Evolutionary conservation across 2,113 vertebrate species (phyloP).

Genomic region (Tetrao urogallus): DNA sequence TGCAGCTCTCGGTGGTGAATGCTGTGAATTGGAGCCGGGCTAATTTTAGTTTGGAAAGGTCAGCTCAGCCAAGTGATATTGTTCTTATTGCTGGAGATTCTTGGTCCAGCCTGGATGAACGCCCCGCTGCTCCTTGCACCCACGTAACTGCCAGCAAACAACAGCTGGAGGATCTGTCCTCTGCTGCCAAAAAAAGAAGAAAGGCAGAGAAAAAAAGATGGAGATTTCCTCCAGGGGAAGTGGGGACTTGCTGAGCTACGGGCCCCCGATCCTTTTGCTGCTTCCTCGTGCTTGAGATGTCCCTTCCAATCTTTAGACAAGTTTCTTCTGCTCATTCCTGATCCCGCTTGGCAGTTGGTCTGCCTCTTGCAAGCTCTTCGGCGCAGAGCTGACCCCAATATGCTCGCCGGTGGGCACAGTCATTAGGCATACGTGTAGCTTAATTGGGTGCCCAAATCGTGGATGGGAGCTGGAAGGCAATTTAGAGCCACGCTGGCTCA

Average conservation of each 20-base stretch:
- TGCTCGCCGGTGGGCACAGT: neutral
- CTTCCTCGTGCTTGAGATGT: neutral
- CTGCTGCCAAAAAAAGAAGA: neutral
- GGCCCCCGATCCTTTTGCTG: neutral
- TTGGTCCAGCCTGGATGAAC: neutral
- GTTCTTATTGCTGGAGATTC: neutral
- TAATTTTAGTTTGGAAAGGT: slow-evolving; percentile 51
- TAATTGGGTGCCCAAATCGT: neutral
- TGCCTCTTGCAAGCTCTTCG: neutral
- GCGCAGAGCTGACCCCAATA: fast-evolving
- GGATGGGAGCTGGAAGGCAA: neutral
- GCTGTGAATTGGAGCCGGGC: slow-evolving; percentile 10
- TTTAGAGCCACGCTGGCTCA: fast-evolving
- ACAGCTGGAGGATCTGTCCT: neutral
- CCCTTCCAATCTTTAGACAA: neutral
- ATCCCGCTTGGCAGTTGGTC: neutral
- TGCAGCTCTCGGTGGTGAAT: neutral
- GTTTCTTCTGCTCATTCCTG: slow-evolving; percentile 38
- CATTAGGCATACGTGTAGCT: neutral
- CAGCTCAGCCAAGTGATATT: neutral
- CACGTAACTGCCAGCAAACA: neutral
- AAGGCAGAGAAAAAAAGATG: neutral
- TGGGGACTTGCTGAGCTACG: neutral
- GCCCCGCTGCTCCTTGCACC: neutral
- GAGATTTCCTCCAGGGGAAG: neutral